These are phyloP conservation scores for Periophthalmus modestus DNA, from an alignment of 2,113 vertebrate species.

Conservation along the genomic window DNA sequence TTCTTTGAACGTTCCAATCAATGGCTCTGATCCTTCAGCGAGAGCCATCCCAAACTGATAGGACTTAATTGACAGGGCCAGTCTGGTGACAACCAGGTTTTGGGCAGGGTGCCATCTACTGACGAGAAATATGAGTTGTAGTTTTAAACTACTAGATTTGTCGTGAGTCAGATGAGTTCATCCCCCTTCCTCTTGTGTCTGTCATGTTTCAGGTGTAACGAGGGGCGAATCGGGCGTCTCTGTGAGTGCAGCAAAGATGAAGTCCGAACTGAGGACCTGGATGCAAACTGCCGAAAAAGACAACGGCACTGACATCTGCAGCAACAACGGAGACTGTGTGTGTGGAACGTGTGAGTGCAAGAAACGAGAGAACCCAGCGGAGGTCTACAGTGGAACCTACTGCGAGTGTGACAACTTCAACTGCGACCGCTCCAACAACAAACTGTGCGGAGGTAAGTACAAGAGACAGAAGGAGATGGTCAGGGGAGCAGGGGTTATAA, in stretches of 20 bases:
- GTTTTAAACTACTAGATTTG: neutral
- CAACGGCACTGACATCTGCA: conserved; percentile 95
- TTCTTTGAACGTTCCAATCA: too few species aligned
- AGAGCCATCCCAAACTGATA: too few species aligned
- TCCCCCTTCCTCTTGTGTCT: neutral
- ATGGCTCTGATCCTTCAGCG: too few species aligned
- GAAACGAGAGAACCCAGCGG: conserved; percentile 89
- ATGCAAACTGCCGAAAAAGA: conserved; percentile 91
- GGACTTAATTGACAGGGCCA: too few species aligned
- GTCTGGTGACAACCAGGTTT: too few species aligned
- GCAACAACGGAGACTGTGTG: conserved; percentile 95
- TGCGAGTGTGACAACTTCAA: conserved; percentile 93
- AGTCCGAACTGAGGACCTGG: conserved; percentile 93
- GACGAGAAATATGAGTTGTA: conserved; percentile 37
- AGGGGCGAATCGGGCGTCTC: conserved; percentile 87
- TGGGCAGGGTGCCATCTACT: neutral
- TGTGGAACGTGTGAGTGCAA: conserved; percentile 96
- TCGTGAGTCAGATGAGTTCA: too few species aligned
- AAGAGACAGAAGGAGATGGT: conserved; percentile 29
- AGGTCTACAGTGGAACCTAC: conserved; percentile 92
- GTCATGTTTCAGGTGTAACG: conserved; percentile 83
- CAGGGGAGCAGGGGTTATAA: too few species aligned
- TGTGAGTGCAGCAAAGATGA: conserved; percentile 98
- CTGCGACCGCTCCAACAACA: conserved; percentile 92
- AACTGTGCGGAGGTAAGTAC: conserved; percentile 76